Base-by-base conservation (phyloP, 1,140 invertebrate species). In the Proctacanthus coquilletti region DNA sequence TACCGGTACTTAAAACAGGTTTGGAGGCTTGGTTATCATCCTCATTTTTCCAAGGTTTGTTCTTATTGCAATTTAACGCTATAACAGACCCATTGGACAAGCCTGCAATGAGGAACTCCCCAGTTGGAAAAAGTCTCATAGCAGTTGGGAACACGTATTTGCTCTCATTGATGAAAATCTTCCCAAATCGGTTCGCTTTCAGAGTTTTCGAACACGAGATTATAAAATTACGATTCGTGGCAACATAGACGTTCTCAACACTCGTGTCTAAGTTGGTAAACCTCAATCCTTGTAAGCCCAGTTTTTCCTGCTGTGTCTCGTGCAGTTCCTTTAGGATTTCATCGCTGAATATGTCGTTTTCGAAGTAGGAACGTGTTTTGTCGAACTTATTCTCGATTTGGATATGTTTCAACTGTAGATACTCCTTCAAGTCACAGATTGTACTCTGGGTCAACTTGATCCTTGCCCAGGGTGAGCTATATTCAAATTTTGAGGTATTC, bases 71-170 rank as follows among this genome's bases (percentile, higher is more conserved):
- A 34, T 58, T 58, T 18, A 58, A 38, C n/a, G 54, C 50, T 41
- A 58, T 51, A 0, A 59, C 56, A 0, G 51, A 56, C 4, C 56
- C 56, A 38, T 59, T 59, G 5, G 56, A 59, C n/a, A 58, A 30
- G 2, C 56, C 56, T 5, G 59, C 53, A 2, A 56, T 51, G 11
- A 60, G 40, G 36, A 46, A 60, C 19, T 40, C 29, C 17, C 59
- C 55, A 20, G 56, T 58, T 23, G 44, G 41, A 14, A 58, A 45
- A 5, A 56, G 47, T 21, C 47, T 48, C 1, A 59, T 13, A 0
- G 52, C 35, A 8, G 56, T 59, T 18, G 56, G 49, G 31, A 55
- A 56, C 3, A 59, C 43, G 31, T 52, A 53, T 3, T 52, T 43
- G 42, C 51, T 52, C 25, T 59, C 51, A 20, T 49, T 50, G 1